Evolutionary conservation across 2,113 vertebrate species (phyloP).

Genomic region (Meleagris gallopavo): DNA sequence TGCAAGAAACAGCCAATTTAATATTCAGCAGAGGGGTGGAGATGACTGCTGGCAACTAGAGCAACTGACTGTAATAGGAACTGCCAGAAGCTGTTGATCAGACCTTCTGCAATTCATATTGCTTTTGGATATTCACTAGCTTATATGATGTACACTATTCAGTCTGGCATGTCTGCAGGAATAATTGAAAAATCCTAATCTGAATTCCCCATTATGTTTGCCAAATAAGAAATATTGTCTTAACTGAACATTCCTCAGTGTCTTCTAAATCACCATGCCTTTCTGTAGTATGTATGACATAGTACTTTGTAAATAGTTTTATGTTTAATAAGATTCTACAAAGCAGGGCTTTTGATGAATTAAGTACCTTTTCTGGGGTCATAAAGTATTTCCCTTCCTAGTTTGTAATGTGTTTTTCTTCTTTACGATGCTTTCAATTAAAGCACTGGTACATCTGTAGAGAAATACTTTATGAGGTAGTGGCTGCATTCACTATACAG

Average conservation of each 20-base stretch:
- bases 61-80: not conserved
- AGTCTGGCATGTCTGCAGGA: not conserved
- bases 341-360: not conserved
- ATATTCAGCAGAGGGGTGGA: accelerated
- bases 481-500: not conserved
- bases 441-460: not conserved
- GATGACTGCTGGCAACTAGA: not conserved
- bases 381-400: not conserved
- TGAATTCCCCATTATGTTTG: constrained; percentile 2
- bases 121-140: not conserved
- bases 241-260: not conserved
- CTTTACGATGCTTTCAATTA: not conserved
- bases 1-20: not conserved
- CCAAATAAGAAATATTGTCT: not conserved
- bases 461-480: not conserved
- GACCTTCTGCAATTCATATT: not conserved
- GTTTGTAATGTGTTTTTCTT: constrained; percentile 8
- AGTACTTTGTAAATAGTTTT: constrained; percentile 19
- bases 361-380: not conserved
- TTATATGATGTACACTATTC: not conserved
- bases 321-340: constrained; percentile 1
- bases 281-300: not conserved
- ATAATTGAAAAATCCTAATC: not conserved
- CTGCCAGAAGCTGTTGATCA: not conserved
- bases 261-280: constrained; percentile 7